Evolutionary conservation across 1,140 invertebrate species (phyloP).

Genomic region (Halesus radiatus): DNA sequence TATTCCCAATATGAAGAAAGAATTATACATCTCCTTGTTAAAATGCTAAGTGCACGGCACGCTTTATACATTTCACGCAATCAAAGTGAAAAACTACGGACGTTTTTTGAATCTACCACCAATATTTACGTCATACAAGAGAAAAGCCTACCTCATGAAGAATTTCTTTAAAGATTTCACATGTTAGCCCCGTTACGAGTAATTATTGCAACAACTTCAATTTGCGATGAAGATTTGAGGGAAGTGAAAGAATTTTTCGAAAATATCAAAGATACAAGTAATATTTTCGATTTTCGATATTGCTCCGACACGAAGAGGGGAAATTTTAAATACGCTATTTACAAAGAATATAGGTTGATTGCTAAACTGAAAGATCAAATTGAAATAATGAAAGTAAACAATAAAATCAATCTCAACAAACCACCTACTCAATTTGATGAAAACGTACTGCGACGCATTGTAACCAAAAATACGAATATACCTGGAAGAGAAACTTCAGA

Average conservation of each 20-base stretch:
- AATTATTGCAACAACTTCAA: background rate
- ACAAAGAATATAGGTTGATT: background rate
- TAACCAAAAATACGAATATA: background rate
- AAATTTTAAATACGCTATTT: constrained; percentile 8
- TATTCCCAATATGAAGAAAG: constrained; percentile 13
- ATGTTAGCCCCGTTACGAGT: background rate
- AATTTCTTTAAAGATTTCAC: background rate
- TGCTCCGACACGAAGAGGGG: background rate
- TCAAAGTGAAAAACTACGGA: background rate
- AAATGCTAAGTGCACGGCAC: background rate
- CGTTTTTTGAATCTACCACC: background rate
- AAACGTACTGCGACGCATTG: background rate
- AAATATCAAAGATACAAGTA: background rate
- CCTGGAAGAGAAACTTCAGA: background rate
- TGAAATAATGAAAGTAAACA: background rate
- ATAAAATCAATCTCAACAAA: background rate
- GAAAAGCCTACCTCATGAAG: background rate
- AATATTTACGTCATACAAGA: background rate
- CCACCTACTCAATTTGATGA: background rate
- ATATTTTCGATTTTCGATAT: constrained; percentile 13
- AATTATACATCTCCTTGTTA: background rate
- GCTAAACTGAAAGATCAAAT: background rate
- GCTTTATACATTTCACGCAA: background rate
- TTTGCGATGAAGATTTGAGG: background rate
- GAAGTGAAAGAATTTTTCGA: background rate